Base-by-base conservation (phyloP, 2,888 invertebrate genomes). In the Dynastes tityus region DNA sequence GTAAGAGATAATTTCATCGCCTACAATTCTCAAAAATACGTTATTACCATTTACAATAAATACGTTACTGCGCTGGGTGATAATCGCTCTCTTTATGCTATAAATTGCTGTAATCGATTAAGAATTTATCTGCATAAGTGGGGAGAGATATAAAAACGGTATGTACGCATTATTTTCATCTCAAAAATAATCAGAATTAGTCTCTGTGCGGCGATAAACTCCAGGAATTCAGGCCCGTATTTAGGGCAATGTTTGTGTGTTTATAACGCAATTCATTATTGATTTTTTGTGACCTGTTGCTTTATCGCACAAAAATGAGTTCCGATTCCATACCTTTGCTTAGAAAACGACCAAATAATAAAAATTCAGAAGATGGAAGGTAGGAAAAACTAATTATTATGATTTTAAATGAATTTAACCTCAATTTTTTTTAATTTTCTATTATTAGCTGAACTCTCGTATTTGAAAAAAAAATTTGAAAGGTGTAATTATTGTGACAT, bases 211-310 rank as follows among this genome's bases (percentile, higher is more conserved):
- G 45, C 45, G 8, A 45, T 45, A 45, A 45, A 45, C 3, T 55
- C n/a, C 55, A 0, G 55, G 55, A 45, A 55, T 55, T 0, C 55
- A 55, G 55, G 55, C 1, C n/a, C 55, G 55, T 55, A 55, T 22
- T 55, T 11, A 55, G 55, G 8, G n/a, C 45, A 45, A 45, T 9
- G 45, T 45, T 45, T 8, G 9, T 8, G 8, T 45, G 2, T 9
- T 5, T 45, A 11, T 9, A 11, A 9, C 11, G 45, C 32, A 32
- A 32, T 45, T 8, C 13, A 45, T 74, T 74, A 63, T 63, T 74
- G 61, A 63, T 63, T 61, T 61, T 45, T 45, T 63, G 22, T 58
- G 73, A 63, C 73, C 73, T 74, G 73, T 74, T 74, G 73, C 58
- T 74, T n/a, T 61, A 61, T 5, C 16, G 55, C n/a, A 22, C 11